Evolutionary conservation across 2,888 invertebrate genomes (phyloP), one percentile per base, ranked within the genome.

Genomic region (Drosophila nr. medialis): DNA sequence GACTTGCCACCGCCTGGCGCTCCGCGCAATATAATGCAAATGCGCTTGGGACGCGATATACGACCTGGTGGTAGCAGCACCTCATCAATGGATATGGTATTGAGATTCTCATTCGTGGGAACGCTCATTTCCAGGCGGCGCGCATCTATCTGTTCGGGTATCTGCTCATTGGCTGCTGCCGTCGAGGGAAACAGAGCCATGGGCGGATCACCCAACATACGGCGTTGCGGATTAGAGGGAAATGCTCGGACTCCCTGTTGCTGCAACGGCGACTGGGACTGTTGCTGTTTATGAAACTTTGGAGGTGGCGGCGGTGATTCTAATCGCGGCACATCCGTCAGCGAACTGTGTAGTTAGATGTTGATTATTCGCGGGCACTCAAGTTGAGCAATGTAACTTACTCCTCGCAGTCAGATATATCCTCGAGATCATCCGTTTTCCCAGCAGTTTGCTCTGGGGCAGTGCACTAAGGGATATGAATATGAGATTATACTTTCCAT

Each of bases 1-100:
- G 98, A 97, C 93, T 99, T 99, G 42, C 99, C 99, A 92, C 98
- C 97, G 13, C 99, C 99, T 0, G 99, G 98, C 21, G 97, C 96
- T 6, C 99, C 99, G 92, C 99, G 94, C 58, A 99, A 93, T 85
- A 99, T 96, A 67, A 99, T 96, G 36, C 97, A 97, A 83, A 99
- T 96, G 92, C 95, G 92, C 68, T 92, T 92, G 10, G 99, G 98
- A 82, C 99, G 95, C 82, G 95, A 95, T 71, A 94, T 94, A 55
- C 99, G 95, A 11, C 97, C 97, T 3, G 99, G 98, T 29, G 95
- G 93, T 90, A 95, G 95, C 55, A 99, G 93, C 70, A 99, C 93
- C 91, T 98, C 98, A 91, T 98, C 97, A 82, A 98, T 96, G 93
- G 94, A 95, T 42, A 96, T 95, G 34, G 93, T 92, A 76, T 93